Evolutionary conservation across 2,797 vertebrate genomes (phyloP).

Genomic region (Hybognathus amarus): DNA sequence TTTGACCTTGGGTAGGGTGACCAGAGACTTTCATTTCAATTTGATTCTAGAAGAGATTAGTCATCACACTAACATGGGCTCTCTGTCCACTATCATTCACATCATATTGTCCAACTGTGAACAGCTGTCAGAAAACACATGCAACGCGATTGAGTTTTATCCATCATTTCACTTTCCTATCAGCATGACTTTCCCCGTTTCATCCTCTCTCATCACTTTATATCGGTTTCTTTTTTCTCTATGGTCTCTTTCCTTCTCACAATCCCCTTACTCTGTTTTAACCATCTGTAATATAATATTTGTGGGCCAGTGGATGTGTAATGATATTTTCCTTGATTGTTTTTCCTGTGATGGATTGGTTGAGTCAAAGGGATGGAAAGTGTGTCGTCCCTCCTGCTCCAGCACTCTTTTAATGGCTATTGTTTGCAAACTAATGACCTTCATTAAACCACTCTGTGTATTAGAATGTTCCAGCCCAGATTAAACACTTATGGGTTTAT

Average conservation of each 20-base stretch:
- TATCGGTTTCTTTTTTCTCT: background rate
- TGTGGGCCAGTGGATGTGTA: constrained; percentile 62
- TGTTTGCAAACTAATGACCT: constrained; percentile 78
- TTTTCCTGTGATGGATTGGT: constrained; percentile 50
- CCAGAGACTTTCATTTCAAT: constrained; percentile 67
- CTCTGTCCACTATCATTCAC: constrained; percentile 64
- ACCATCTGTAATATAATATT: constrained; percentile 53
- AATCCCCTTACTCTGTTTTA: background rate
- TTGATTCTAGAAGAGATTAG: constrained; percentile 73
- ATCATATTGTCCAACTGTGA: constrained; percentile 37
- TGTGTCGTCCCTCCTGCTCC: constrained; percentile 49
- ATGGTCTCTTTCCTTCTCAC: background rate
- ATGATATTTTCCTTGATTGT: constrained; percentile 66
- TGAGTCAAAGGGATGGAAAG: constrained; percentile 19
- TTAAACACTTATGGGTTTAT: constrained; percentile 60
- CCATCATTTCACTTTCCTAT: background rate
- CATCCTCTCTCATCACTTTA: background rate
- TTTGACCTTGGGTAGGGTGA: constrained; percentile 68
- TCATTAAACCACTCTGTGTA: constrained; percentile 75
- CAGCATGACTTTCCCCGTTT: background rate
- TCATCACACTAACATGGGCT: constrained; percentile 55
- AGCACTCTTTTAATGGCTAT: constrained; percentile 67
- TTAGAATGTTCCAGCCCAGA: constrained; percentile 53
- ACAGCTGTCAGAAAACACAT: constrained; percentile 25
- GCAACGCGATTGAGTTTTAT: constrained; percentile 22